Percentiles rank a stretch among this genome's conserved stretches.
Evolutionary conservation across 2,797 vertebrate species (phyloP).

Genomic region (Graptemys geographica): DNA sequence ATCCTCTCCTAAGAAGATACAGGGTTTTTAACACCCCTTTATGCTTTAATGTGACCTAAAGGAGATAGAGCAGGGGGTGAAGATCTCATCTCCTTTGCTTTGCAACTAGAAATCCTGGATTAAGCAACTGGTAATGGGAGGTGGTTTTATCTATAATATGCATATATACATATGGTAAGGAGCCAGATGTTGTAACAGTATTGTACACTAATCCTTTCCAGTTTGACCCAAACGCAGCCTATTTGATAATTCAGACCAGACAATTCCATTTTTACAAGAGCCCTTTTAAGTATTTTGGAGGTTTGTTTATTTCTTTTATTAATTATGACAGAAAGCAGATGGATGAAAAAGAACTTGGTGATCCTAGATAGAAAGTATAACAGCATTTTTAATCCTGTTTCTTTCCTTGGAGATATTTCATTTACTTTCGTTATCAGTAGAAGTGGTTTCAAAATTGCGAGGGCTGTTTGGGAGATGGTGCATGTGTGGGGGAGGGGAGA

Average conservation of each 20-base stretch:
- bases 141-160: neutral
- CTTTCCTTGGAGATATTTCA: neutral
- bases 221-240: neutral
- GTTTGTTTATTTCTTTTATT: constrained; percentile 7
- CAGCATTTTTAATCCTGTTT: neutral
- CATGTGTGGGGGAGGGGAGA: neutral
- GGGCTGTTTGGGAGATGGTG: neutral
- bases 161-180: accelerated
- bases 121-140: neutral
- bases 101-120: neutral
- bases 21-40: accelerated
- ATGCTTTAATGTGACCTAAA: neutral
- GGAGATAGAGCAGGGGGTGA: accelerated
- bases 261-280: neutral
- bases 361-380: neutral
- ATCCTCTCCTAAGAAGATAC: neutral
- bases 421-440: constrained; percentile 14
- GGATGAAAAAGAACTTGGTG: neutral
- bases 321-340: neutral
- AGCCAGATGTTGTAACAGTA: neutral
- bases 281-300: constrained; percentile 9
- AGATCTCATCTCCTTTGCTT: neutral
- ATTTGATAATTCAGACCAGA: neutral
- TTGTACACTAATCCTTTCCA: neutral
- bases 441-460: constrained; percentile 17